Base-by-base conservation (phyloP, 2,113 vertebrate genomes). In the Macrotus californicus region DNA sequence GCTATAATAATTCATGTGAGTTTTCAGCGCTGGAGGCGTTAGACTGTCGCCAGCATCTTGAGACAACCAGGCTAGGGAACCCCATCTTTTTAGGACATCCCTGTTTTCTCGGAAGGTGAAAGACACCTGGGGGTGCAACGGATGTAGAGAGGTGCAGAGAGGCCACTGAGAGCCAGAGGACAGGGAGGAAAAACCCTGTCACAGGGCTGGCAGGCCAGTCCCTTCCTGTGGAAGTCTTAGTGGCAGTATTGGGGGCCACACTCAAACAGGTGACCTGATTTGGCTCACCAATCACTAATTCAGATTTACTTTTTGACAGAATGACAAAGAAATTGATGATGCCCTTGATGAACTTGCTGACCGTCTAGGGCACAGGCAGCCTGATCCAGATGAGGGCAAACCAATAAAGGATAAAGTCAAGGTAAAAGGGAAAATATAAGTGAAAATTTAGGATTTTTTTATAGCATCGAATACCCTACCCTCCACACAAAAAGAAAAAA, bases 371-470 rank as follows among this genome's bases (percentile, higher is more conserved):
- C 94, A 98, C 83, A 98, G 98, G 54, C 94, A 98, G n/a, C 98
- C 98, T 7, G 98, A 98, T 46, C 98, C 98, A 15, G 95, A 98
- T 86, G 98, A 98, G 75, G 97, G 96, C 95, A 98, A 98, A 84
- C 98, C 98, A 0, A 0, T 98, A 82, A 98, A 98, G 77, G 98
- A 98, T 96, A 96, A 98, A 98, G 96, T 99, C 76, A 98, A 98
- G 98, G 98, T 99, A 97, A 96, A 13, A 89, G 56, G 56, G 72
- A 96, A 18, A 46, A 36, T 18, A 52, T 59, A 9, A 39, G 52
- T 52, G 54, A 66, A 79, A 79, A 39, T 36, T 31, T 52, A 11
- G 41, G 10, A 36, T 18, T 81, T 77, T 46, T 50, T 77, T 77
- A 24, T 16, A 67, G 80, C 46, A 61, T 87, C 14, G 6, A 29